Evolutionary conservation across 2,797 vertebrate genomes (phyloP), one percentile per base, ranked within the genome.

Genomic region (Lepilemur septentrionalis): DNA sequence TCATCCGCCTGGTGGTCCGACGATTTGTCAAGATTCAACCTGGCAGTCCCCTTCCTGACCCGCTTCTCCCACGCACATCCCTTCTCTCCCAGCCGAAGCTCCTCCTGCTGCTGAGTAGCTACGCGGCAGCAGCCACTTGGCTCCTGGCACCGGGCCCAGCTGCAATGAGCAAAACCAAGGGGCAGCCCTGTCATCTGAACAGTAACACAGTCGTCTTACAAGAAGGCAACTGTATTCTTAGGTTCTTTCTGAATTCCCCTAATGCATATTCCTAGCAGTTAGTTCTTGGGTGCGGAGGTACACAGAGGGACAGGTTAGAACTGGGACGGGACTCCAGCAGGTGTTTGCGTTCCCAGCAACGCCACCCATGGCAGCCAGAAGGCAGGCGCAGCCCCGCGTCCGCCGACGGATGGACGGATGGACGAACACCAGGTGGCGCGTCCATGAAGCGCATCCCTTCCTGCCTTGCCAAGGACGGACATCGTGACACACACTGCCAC

Each of bases 371-470:
- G 70, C n/a, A 41, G 20, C 55, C 9, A 4, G 25, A 57, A 10
- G 55, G 55, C 22, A 25, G 55, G 23, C 20, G 55, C 55, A 23
- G 14, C 61, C 25, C 20, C 5, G 25, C 14, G 32, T 25, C 65
- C 25, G 22, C 17, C 14, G 1, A 30, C 0, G 20, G 52, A 30
- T 0, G 28, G 43, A 55, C 13, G 12, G 70, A 43, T 0, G 5
- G 59, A 50, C 22, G 86, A 23, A 69, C 22, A 30, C 48, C 13
- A 38, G 38, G 38, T 38, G 38, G 38, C 38, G 38, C 4, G 38
- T 38, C 38, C 38, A 38, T 38, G 38, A 48, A 48, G 48, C 13
- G 48, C 48, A 4, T 48, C 48, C 14, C 48, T 14, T 48, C 48
- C 25, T 0, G 30, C 43, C 94, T 63, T 69, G 52, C 22, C 70